Evolutionary conservation across 2,888 invertebrate genomes (phyloP).

Genomic region (Sphaerophoria taeniata): DNA sequence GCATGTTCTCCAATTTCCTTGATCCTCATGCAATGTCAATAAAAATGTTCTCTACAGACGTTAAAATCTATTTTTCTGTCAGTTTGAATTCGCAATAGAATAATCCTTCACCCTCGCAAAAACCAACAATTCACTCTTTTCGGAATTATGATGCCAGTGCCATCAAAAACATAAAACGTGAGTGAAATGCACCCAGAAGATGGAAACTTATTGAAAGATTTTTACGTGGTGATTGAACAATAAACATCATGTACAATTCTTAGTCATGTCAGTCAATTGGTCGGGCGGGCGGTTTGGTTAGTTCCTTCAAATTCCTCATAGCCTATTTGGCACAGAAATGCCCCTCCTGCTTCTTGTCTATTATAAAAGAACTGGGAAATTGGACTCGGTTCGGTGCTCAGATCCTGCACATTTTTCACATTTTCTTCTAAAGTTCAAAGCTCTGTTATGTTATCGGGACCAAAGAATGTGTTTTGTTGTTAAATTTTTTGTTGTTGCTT

Average conservation of each 20-base stretch:
- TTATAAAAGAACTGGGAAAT: constrained; percentile 56
- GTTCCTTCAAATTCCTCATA: constrained; percentile 44
- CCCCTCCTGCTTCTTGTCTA: constrained; percentile 43
- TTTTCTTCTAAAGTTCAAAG: constrained; percentile 1
- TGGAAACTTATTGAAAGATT: constrained; percentile 71
- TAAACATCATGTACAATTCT: constrained; percentile 70
- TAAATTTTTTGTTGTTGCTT: neutral
- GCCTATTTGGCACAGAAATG: constrained; percentile 70
- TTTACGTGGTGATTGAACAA: constrained; percentile 74
- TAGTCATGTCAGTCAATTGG: too few relatives aligned
- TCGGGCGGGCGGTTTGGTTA: too few relatives aligned
- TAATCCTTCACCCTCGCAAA: neutral
- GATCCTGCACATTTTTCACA: constrained; percentile 59
- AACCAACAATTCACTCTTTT: constrained; percentile 19
- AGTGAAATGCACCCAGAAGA: constrained; percentile 55
- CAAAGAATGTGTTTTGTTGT: constrained; percentile 31
- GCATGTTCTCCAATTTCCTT: constrained; percentile 16
- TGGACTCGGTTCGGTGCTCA: constrained; percentile 64
- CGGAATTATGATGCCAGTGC: constrained; percentile 52
- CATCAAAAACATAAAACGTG: constrained; percentile 59
- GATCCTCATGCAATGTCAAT: constrained; percentile 39
- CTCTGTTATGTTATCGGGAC: neutral
- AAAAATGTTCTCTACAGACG: constrained; percentile 45
- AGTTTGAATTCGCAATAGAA: constrained; percentile 5
- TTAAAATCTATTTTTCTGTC: constrained; percentile 34